phyloP scores from a whole-genome alignment of 1,140 invertebrate species.

The Tetramorium alpestre region DNA sequence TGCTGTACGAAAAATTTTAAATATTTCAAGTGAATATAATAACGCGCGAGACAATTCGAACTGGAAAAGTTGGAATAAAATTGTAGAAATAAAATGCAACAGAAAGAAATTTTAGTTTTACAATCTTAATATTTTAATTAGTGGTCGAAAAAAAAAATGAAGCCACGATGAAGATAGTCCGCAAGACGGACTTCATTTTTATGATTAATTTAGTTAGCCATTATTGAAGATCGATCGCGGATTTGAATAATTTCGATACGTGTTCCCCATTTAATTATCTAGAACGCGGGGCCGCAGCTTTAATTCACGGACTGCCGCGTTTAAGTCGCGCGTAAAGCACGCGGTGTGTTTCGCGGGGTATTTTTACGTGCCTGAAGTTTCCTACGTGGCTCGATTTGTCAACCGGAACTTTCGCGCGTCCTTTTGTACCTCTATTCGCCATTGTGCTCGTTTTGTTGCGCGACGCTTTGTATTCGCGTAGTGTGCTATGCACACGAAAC shows the following conservation, averaged over 20 bases:
- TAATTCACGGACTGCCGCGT: slow-evolving; percentile 28
- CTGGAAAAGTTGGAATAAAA: too few species aligned
- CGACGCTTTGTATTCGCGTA: slow-evolving; percentile 36
- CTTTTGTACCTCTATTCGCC: slow-evolving; percentile 40
- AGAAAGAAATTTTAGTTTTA: not conserved
- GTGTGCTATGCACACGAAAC: slow-evolving; percentile 38
- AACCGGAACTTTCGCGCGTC: slow-evolving; percentile 42
- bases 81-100: not conserved
- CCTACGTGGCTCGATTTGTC: slow-evolving; percentile 53
- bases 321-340: slow-evolving; percentile 15
- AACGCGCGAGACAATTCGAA: not conserved
- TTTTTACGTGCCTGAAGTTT: slow-evolving; percentile 45
- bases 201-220: slow-evolving; percentile 26
- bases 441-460: slow-evolving; percentile 34
- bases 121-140: slow-evolving; percentile 22
- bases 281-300: not conserved
- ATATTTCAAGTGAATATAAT: not conserved
- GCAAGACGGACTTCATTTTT: not conserved
- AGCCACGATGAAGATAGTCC: not conserved
- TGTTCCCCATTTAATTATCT: slow-evolving; percentile 20
- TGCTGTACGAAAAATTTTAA: not conserved
- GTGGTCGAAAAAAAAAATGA: not conserved
- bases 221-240: slow-evolving; percentile 37
- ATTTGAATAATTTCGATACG: slow-evolving; percentile 56
- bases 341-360: slow-evolving; percentile 16